These are phyloP conservation scores for Parnassius orleans DNA, from an alignment of 2,888 invertebrate species.

Conservation along the genomic window DNA sequence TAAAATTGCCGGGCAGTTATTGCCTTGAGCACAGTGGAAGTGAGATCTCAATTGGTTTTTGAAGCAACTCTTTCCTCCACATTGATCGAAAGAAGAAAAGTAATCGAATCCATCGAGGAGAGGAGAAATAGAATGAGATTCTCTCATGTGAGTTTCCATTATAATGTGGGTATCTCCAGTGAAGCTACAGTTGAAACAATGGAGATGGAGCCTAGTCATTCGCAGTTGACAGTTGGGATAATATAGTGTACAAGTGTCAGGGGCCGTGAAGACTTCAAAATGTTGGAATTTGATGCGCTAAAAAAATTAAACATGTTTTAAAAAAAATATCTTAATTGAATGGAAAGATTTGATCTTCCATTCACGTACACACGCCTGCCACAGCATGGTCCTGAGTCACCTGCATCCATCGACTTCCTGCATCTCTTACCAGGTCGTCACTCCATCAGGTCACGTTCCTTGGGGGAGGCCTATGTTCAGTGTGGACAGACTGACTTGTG, in stretches of 20 bases:
- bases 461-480: too few relatives aligned
- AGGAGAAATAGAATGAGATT: conserved; percentile 91
- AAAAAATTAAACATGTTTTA: conserved; percentile 23
- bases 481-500: too few relatives aligned
- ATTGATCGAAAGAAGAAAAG: conserved; percentile 81
- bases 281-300: conserved; percentile 82
- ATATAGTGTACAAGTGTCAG: conserved; percentile 83
- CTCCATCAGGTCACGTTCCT: too few relatives aligned
- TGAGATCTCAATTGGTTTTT: conserved; percentile 72
- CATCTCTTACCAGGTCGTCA: too few relatives aligned
- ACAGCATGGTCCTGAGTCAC: too few relatives aligned
- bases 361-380: neutral
- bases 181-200: conserved; percentile 93
- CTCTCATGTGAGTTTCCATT: conserved; percentile 90
- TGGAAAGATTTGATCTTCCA: neutral
- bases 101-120: conserved; percentile 93
- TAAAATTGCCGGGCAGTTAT: conserved; percentile 72
- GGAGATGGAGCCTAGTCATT: conserved; percentile 87
- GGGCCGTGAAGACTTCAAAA: conserved; percentile 82
- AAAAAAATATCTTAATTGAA: neutral
- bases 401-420: too few relatives aligned
- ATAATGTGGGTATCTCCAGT: conserved; percentile 89
- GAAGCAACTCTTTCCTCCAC: conserved; percentile 74
- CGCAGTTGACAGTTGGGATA: conserved; percentile 87
- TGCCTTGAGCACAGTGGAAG: conserved; percentile 75